A percentile compares a stretch with the other conserved stretches of the same genome.
These are phyloP conservation scores for Agrotis puta DNA, from an alignment of 2,888 invertebrate species.

Conservation along the genomic window DNA sequence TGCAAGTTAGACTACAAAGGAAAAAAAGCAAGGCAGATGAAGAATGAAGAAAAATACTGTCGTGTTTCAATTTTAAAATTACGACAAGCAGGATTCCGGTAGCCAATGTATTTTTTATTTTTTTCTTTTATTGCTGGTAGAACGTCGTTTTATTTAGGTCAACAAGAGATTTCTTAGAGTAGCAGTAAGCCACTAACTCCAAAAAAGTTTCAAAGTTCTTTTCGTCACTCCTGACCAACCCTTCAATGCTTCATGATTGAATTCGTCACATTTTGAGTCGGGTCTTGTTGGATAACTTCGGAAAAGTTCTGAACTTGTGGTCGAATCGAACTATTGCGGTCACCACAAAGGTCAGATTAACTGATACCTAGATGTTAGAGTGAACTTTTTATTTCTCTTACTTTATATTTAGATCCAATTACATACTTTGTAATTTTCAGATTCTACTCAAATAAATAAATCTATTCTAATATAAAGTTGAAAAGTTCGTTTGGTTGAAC, in stretches of 20 bases:
- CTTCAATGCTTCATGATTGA: constrained; percentile 46
- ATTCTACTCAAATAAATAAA: too few species aligned
- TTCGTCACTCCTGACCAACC: constrained; percentile 10
- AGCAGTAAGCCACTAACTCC: not conserved
- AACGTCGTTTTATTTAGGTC: too few species aligned
- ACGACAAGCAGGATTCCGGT: too few species aligned
- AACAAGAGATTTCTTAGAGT: too few species aligned
- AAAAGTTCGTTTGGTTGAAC: too few species aligned
- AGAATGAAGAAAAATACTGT: too few species aligned
- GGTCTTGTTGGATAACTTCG: constrained; percentile 11
- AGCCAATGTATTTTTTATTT: too few species aligned
- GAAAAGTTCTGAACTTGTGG: constrained; percentile 48
- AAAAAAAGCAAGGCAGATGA: too few species aligned
- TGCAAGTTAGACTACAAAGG: too few species aligned
- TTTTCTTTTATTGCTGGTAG: too few species aligned
- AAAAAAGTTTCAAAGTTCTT: constrained; percentile 13
- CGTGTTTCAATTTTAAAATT: too few species aligned
- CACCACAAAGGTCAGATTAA: constrained; percentile 46
- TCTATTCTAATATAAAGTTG: too few species aligned
- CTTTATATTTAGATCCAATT: not conserved
- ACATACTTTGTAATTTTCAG: not conserved
- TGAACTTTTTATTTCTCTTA: not conserved
- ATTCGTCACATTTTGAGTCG: constrained; percentile 35
- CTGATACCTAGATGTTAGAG: constrained; percentile 3
- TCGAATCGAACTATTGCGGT: constrained; percentile 50